phyloP scores from a whole-genome alignment of 2,113 vertebrate genomes.

The Saccopteryx leptura region DNA sequence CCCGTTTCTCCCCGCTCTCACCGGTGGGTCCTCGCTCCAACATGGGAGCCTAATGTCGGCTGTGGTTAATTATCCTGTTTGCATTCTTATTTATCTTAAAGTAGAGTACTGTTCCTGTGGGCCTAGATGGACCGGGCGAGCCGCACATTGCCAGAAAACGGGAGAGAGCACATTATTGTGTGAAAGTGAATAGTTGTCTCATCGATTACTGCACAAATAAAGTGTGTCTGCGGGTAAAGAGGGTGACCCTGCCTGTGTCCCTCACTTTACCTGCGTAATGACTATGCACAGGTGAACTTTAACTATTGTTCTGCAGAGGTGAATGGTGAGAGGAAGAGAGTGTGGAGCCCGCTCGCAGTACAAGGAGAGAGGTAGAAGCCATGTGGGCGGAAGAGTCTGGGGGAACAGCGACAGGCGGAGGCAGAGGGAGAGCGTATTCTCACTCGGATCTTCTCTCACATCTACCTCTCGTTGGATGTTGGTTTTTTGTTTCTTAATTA shows the following conservation, averaged over 20 bases:
- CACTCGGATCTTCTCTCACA: neutral
- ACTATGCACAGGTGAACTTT: constrained; percentile 43
- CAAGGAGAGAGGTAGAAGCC: neutral
- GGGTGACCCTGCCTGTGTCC: neutral
- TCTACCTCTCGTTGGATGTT: neutral
- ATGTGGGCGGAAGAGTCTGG: neutral
- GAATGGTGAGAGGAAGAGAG: constrained; percentile 27
- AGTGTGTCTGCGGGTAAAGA: neutral
- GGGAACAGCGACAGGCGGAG: neutral
- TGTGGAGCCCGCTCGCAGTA: neutral
- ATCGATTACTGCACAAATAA: neutral
- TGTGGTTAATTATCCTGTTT: neutral
- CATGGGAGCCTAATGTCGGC: neutral
- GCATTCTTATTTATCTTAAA: constrained; percentile 25
- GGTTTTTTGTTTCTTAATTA: neutral
- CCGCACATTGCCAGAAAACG: neutral
- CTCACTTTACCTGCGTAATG: constrained; percentile 42
- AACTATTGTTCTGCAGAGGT: constrained; percentile 15
- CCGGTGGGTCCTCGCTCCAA: neutral
- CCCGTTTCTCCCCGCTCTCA: neutral
- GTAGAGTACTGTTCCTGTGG: neutral
- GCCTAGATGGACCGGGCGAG: neutral
- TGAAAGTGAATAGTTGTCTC: neutral
- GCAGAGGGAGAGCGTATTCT: neutral
- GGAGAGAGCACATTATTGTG: neutral